Evolutionary conservation across 2,888 invertebrate genomes (phyloP), one percentile per base, ranked within the genome.

Genomic region (Metopia argyrocephala): DNA sequence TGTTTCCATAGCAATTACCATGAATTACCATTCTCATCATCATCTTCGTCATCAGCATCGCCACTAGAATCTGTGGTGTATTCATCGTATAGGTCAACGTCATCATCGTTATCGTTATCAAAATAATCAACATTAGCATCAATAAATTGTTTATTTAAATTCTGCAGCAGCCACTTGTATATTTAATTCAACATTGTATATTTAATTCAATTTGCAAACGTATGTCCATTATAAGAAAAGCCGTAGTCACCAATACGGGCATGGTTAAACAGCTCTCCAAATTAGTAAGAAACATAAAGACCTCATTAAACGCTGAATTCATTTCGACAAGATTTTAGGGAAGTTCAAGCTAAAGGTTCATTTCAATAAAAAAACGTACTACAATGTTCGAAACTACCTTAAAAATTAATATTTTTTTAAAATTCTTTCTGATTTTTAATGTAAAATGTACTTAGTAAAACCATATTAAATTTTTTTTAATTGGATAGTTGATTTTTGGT

Each of bases 131-230:
- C 82, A 25, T 87, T 88, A 18, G 84, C 80, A 3, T 84, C 84
- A 21, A 82, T 64, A 0, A 86, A n/a, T n/a, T n/a, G n/a, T n/a
- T n/a, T n/a, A 87, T 15, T 87, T 87, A 3, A 86, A 73, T 70
- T 89, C 89, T n/a, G 87, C 88, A 20, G 89, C 89, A 45, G 89
- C 88, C 89, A 86, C n/a, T n/a, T n/a, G n/a, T n/a, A n/a, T n/a
- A n/a, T n/a, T n/a, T 50, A 59, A 81, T 28, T 70, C 90, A 90
- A 46, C 92, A 91, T 81, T 93, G 92, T 65, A 94, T 91, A 84
- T 93, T 93, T 38, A 94, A 93, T 87, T 94, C 94, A 76, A 94
- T 89, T 85, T 94, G 94, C 90, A 94, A 92, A 65, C 94, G 91
- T 38, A 94, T 92, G 85, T 94, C 94, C 89, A 94, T 92, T 0